Evolutionary conservation across 1,140 invertebrate species (phyloP).

Genomic region (Drosophila jambulina): DNA sequence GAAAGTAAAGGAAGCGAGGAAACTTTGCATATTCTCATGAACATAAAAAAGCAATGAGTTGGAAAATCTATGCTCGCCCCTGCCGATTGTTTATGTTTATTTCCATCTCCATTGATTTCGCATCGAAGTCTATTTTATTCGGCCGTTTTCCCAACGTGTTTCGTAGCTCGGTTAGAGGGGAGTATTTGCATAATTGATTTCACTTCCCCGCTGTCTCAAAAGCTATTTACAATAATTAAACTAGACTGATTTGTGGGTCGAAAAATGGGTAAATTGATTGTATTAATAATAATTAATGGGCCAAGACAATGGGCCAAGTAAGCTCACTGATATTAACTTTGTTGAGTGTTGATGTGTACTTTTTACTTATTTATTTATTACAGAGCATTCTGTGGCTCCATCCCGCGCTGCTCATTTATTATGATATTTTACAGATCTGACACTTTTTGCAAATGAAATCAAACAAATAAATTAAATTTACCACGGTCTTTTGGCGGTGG

Average conservation of each 20-base stretch:
- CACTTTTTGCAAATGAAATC: conserved; percentile 60
- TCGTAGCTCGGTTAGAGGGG: conserved; percentile 27
- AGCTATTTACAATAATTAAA: conserved; percentile 55
- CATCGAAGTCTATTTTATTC: conserved; percentile 43
- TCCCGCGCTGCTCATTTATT: conserved; percentile 28
- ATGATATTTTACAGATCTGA: conserved; percentile 35
- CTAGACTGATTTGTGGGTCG: conserved; percentile 28
- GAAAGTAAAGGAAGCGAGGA: conserved; percentile 26
- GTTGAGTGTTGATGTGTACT: not conserved
- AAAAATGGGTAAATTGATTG: conserved; percentile 57
- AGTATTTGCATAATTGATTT: conserved; percentile 64
- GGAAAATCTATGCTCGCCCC: conserved; percentile 74
- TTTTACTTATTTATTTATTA: not conserved
- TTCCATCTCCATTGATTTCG: conserved; percentile 63
- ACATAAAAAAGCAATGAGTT: conserved; percentile 65
- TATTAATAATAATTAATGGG: conserved; percentile 52
- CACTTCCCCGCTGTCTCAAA: conserved; percentile 25
- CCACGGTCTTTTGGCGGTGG: conserved; percentile 48
- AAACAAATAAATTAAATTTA: conserved; percentile 72
- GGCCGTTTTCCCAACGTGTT: conserved; percentile 33
- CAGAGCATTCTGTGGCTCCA: not conserved
- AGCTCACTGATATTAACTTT: not conserved
- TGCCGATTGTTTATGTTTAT: conserved; percentile 74
- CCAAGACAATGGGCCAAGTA: too few species aligned
- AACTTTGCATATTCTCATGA: conserved; percentile 76